Percentiles rank a stretch among this genome's conserved stretches.
Conservation (phyloP, 2,113 vertebrate species). For the Morone saxatilis region DNA sequence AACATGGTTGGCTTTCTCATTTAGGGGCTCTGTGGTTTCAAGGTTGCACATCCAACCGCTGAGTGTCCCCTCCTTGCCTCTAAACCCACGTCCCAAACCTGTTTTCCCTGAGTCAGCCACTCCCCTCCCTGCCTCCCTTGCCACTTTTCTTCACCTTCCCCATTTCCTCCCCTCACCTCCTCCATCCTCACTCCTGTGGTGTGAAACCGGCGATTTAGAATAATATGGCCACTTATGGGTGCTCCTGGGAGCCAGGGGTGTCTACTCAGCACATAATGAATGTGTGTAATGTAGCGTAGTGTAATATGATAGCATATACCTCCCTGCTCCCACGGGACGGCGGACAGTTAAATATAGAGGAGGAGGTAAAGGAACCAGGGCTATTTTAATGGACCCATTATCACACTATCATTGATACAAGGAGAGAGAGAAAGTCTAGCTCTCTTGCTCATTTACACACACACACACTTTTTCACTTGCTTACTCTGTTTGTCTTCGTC, state of each 20-base stretch:
- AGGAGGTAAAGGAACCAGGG: constrained; percentile 77
- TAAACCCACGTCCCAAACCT: constrained; percentile 43
- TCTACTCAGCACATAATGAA: constrained; percentile 85
- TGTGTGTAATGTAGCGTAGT: constrained; percentile 85
- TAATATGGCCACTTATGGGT: constrained; percentile 82
- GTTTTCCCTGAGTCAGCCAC: constrained; percentile 68
- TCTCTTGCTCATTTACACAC: constrained; percentile 40
- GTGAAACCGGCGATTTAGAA: constrained; percentile 82
- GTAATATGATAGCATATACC: constrained; percentile 83
- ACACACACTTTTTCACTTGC: constrained; percentile 44
- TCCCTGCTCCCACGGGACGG: constrained; percentile 74
- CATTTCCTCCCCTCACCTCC: constrained; percentile 53
- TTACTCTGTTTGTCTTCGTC: constrained; percentile 52
- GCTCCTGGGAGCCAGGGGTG: constrained; percentile 81
- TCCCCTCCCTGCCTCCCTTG: constrained; percentile 30
- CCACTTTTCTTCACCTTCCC: constrained; percentile 56
- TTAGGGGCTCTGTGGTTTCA: constrained; percentile 19
- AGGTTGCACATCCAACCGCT: constrained; percentile 43
- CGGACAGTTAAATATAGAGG: constrained; percentile 83
- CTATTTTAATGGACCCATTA: constrained; percentile 83
- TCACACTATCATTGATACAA: constrained; percentile 82
- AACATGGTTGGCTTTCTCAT: constrained; percentile 19
- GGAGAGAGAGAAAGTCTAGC: constrained; percentile 46
- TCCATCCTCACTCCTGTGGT: constrained; percentile 64
- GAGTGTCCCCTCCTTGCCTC: constrained; percentile 30